Percentiles rank a stretch among this genome's conserved stretches.
Evolutionary conservation across 1,140 invertebrate genomes (phyloP).

Genomic region (Bradysia coprophila): DNA sequence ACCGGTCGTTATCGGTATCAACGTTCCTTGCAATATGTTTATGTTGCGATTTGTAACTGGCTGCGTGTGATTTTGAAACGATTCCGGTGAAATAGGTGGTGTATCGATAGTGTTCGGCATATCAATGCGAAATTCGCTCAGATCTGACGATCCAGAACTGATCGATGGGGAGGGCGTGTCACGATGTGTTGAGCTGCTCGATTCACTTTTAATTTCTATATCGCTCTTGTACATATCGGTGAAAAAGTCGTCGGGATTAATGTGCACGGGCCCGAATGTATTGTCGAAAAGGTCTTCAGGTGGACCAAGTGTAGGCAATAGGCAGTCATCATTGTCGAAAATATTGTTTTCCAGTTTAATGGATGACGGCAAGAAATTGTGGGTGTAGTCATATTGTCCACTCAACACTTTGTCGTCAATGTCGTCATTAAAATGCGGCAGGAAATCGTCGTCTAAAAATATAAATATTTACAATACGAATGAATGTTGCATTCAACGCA

Average conservation of each 20-base stretch:
- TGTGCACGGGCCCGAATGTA: no score
- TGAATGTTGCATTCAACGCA: no score
- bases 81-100: neutral
- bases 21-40: constrained; percentile 3
- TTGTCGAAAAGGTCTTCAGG: no score
- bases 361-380: no score
- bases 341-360: no score
- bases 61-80: neutral
- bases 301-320: no score
- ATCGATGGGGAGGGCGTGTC: constrained; percentile 16
- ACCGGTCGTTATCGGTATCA: constrained; percentile 6
- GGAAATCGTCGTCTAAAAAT: no score
- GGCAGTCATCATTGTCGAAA: no score
- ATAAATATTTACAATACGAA: no score
- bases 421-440: no score
- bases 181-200: constrained; percentile 7
- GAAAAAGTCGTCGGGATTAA: constrained; percentile 9
- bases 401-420: no score
- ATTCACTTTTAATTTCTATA: constrained; percentile 8
- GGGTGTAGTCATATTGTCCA: no score
- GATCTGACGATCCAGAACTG: constrained; percentile 12
- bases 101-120: constrained; percentile 11
- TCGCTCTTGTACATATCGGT: constrained; percentile 10
- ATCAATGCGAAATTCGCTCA: constrained; percentile 9
- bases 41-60: constrained; percentile 1